Evolutionary conservation across 1,140 invertebrate species (phyloP), one percentile per base, ranked within the genome.

Genomic region (Orchesella cincta): DNA sequence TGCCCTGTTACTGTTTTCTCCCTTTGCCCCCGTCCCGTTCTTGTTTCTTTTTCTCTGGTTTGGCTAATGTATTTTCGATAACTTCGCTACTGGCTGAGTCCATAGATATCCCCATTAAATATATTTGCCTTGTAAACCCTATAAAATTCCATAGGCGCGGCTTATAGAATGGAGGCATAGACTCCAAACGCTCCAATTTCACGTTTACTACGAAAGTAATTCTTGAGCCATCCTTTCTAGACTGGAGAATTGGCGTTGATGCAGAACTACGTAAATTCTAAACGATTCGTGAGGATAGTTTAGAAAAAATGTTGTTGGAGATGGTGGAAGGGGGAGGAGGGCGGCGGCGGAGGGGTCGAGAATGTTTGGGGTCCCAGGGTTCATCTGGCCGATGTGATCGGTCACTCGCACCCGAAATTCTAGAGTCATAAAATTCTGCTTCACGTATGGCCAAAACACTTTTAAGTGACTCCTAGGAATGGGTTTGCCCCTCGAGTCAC

Each of bases 401-500:
- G n/a, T n/a, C n/a, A n/a, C n/a, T n/a, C n/a, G n/a, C n/a, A n/a
- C n/a, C n/a, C n/a, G n/a, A n/a, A n/a, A n/a, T n/a, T n/a, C n/a
- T n/a, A n/a, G n/a, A n/a, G n/a, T n/a, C n/a, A n/a, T n/a, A n/a
- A n/a, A n/a, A n/a, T n/a, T n/a, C n/a, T n/a, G n/a, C n/a, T n/a
- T n/a, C n/a, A n/a, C n/a, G n/a, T n/a, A n/a, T n/a, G n/a, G n/a
- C n/a, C n/a, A n/a, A n/a, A n/a, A n/a, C n/a, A n/a, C n/a, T n/a
- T n/a, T n/a, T n/a, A n/a, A n/a, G n/a, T 33, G 62, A 67, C 62
- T 67, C 62, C 12, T 23, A 75, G 35, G 16, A 80, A 82, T 54
- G 77, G 79, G 20, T 82, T 82, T 35, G 81, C 74, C 31, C 79
- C 77, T 5, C 62, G 75, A 51, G 70, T 78, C 14, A 77, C 54